These are phyloP conservation scores for Pipistrellus pygmaeus DNA, from an alignment of 2,797 vertebrate genomes.

Conservation along the genomic window DNA sequence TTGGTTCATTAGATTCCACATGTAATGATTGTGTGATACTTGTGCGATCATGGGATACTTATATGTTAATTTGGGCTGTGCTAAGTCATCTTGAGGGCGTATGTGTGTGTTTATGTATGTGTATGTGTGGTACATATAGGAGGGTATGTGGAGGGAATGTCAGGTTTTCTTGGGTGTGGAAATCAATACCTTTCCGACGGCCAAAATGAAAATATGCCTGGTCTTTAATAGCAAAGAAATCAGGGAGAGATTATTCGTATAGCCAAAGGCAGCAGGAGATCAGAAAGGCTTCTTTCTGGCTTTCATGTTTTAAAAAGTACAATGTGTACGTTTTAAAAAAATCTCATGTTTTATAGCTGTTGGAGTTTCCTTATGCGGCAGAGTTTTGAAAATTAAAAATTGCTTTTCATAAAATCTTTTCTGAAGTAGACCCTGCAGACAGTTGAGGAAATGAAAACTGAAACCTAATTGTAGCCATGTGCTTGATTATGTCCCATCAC, in stretches of 20 bases:
- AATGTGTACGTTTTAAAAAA: background rate
- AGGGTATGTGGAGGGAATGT: background rate
- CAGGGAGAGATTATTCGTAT: background rate
- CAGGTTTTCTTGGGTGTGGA: background rate
- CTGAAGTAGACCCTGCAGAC: background rate
- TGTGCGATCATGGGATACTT: too few species aligned
- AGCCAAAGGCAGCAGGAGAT: background rate
- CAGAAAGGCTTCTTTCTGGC: background rate
- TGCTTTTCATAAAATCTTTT: background rate
- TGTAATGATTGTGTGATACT: too few species aligned
- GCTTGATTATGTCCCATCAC: background rate
- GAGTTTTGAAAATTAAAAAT: background rate
- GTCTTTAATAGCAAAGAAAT: background rate
- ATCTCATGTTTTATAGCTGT: background rate
- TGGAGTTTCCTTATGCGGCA: slow-evolving; percentile 41
- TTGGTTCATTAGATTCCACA: too few species aligned
- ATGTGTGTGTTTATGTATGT: background rate
- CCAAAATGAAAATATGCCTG: background rate
- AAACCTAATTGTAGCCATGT: background rate
- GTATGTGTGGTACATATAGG: background rate
- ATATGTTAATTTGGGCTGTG: slow-evolving; percentile 34
- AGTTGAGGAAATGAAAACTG: background rate
- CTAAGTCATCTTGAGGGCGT: background rate
- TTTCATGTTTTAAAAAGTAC: background rate
- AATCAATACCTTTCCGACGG: background rate